Percentiles rank a stretch among this genome's conserved stretches.
These are phyloP conservation scores for Clarias gariepinus DNA, from an alignment of 2,113 vertebrate species.

Conservation along the genomic window DNA sequence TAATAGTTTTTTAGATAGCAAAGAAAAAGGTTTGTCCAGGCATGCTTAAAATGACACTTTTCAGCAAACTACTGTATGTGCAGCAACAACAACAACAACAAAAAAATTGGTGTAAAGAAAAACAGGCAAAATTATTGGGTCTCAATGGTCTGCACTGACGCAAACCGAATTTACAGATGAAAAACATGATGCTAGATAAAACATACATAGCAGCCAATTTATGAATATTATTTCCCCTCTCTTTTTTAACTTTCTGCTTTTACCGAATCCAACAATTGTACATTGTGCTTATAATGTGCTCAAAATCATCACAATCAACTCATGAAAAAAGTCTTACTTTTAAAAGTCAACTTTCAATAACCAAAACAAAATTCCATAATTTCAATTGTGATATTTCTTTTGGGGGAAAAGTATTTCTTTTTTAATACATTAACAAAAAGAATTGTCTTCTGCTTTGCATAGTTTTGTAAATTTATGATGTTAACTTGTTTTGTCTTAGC, in stretches of 20 bases:
- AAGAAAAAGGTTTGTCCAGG: conserved; percentile 8
- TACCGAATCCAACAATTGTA: not conserved
- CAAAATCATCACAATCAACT: not conserved
- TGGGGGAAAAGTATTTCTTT: not conserved
- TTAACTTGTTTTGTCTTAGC: too few species aligned
- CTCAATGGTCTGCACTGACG: not conserved
- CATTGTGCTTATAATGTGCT: too few species aligned
- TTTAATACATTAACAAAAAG: not conserved
- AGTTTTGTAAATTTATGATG: too few species aligned
- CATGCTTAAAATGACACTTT: conserved; percentile 17
- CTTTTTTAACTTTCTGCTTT: not conserved
- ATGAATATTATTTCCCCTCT: not conserved
- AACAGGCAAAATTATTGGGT: not conserved
- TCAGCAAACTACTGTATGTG: conserved; percentile 28
- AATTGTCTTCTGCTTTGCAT: too few species aligned
- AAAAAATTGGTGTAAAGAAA: not conserved
- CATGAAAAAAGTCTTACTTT: not conserved
- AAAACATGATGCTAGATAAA: not conserved
- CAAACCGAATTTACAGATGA: not conserved
- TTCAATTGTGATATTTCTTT: not conserved
- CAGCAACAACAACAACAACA: conserved; percentile 10
- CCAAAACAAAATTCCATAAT: not conserved
- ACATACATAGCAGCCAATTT: not conserved
- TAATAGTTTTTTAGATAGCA: not conserved
- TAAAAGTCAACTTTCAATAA: not conserved